These are phyloP conservation scores for Spea bombifrons DNA, from an alignment of 2,113 vertebrate genomes.

Conservation along the genomic window DNA sequence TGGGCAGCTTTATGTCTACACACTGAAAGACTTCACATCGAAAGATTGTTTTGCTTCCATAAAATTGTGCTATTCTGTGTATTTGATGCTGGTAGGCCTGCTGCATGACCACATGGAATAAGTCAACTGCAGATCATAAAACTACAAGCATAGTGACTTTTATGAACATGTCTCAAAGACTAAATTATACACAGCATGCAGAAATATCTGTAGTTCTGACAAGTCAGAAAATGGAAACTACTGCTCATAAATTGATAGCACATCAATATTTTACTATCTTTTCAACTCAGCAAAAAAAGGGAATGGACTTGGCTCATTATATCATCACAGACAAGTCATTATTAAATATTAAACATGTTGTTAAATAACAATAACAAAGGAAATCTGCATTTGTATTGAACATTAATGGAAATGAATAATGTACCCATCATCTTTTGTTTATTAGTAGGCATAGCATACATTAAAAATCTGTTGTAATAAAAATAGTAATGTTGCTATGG, in stretches of 20 bases:
- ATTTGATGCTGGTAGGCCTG: not conserved
- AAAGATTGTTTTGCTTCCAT: not conserved
- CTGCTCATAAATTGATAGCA: constrained; percentile 1
- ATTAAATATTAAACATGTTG: constrained; percentile 25
- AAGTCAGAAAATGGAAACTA: constrained; percentile 17
- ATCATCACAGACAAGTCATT: constrained; percentile 12
- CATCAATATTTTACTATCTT: constrained; percentile 23
- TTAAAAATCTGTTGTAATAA: not conserved
- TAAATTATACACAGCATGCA: constrained; percentile 18
- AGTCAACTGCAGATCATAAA: not conserved
- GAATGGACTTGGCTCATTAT: constrained; percentile 4
- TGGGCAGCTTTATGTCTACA: not conserved
- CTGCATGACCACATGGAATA: not conserved
- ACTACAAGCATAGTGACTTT: not conserved
- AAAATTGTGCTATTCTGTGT: constrained; percentile 4
- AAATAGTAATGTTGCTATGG: too few relatives aligned
- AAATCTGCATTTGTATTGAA: not conserved
- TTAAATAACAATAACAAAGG: constrained; percentile 35
- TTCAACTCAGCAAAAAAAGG: constrained; percentile 19
- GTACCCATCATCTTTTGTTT: not conserved
- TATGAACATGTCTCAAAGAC: not conserved
- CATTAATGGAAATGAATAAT: not conserved
- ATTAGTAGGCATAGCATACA: not conserved
- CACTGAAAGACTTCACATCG: not conserved
- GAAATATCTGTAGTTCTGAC: constrained; percentile 9